Evolutionary conservation across 1,140 invertebrate species (phyloP).

Genomic region (Leptinotarsa lineolata): DNA sequence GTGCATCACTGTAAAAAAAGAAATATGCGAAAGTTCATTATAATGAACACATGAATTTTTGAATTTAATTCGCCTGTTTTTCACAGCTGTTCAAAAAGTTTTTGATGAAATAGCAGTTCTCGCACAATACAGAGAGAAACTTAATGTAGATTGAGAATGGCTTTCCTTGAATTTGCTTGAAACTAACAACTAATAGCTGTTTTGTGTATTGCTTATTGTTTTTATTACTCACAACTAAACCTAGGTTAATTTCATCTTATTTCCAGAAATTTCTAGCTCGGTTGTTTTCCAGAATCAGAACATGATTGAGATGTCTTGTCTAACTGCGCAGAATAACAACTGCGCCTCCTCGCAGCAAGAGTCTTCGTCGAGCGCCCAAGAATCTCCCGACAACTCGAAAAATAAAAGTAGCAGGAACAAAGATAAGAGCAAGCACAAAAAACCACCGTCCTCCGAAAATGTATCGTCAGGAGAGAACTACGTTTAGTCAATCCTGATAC

Average conservation of each 20-base stretch:
- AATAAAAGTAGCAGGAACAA: constrained; percentile 13
- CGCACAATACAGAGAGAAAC: neutral
- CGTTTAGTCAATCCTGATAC: constrained; percentile 11
- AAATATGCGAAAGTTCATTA: neutral
- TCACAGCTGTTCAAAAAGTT: too few relatives aligned
- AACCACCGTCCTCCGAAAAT: constrained; percentile 14
- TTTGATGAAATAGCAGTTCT: neutral
- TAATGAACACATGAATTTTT: too few relatives aligned
- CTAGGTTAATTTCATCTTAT: constrained; percentile 56
- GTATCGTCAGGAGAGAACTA: constrained; percentile 26
- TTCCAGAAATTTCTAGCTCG: constrained; percentile 58
- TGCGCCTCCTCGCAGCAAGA: constrained; percentile 19
- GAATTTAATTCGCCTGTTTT: too few relatives aligned
- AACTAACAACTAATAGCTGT: constrained; percentile 46
- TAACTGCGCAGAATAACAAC: constrained; percentile 29
- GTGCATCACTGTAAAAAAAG: neutral
- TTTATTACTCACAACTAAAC: constrained; percentile 54
- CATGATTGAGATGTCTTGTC: constrained; percentile 61
- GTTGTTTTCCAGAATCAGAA: constrained; percentile 58
- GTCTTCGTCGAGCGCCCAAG: constrained; percentile 1
- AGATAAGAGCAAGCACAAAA: constrained; percentile 24
- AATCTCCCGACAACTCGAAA: constrained; percentile 23
- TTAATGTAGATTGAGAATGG: constrained; percentile 9
- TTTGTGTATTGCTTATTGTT: constrained; percentile 39
- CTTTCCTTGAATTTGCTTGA: constrained; percentile 28